phyloP scores from a whole-genome alignment of 1,140 invertebrate species.

The Melitaea cinxia region DNA sequence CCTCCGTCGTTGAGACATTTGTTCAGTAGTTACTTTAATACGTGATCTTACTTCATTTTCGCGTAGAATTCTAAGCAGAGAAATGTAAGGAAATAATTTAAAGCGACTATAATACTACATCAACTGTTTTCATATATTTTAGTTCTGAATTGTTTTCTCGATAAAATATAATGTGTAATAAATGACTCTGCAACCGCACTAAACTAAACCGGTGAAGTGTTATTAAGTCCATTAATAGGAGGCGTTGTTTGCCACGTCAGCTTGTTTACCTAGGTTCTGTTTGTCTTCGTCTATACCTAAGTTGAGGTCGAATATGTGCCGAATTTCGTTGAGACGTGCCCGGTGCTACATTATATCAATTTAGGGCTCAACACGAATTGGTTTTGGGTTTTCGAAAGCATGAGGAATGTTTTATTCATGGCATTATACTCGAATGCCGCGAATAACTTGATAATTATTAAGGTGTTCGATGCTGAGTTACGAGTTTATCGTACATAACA shows the following conservation, averaged over 20 bases:
- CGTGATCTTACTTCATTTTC: not conserved
- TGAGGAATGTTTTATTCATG: constrained; percentile 74
- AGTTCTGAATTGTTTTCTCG: not conserved
- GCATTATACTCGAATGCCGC: constrained; percentile 57
- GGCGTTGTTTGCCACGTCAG: constrained; percentile 54
- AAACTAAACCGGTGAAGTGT: constrained; percentile 8
- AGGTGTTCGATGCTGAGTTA: constrained; percentile 57
- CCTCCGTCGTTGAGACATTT: not conserved
- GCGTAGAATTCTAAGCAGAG: not conserved
- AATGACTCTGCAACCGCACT: not conserved
- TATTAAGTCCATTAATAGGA: constrained; percentile 61
- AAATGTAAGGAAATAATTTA: not conserved
- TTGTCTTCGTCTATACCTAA: constrained; percentile 49
- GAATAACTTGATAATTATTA: constrained; percentile 72
- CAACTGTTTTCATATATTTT: not conserved
- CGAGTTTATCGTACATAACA: constrained; percentile 21
- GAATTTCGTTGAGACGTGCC: constrained; percentile 32
- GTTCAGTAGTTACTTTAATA: not conserved
- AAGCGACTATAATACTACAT: not conserved
- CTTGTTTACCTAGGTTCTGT: constrained; percentile 57
- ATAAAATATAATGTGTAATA: not conserved
- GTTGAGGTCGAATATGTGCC: constrained; percentile 40
- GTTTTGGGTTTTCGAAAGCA: constrained; percentile 50
- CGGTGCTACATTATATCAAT: not conserved
- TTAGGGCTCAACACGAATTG: constrained; percentile 39